phyloP scores from a whole-genome alignment of 2,888 invertebrate species.

The Eristalis tenax region DNA sequence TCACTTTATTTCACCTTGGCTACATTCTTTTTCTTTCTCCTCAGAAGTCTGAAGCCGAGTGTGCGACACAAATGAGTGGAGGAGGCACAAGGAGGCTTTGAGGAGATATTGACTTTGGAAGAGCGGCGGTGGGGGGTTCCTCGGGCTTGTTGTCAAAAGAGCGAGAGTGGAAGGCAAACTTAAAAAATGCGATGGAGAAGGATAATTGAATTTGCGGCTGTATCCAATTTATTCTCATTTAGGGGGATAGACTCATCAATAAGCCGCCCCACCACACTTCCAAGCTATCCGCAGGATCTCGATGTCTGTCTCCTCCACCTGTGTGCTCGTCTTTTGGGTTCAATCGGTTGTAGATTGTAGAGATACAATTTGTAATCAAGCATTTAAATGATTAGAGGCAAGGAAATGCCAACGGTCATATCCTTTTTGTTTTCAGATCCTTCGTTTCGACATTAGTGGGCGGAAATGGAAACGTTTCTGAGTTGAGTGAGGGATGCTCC shows the following conservation, averaged over 20 bases:
- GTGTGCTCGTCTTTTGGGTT: not conserved
- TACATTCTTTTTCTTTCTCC: slow-evolving; percentile 5
- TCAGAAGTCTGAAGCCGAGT: not conserved
- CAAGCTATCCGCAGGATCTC: not conserved
- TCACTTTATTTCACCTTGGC: slow-evolving; percentile 62
- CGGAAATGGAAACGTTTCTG: not conserved
- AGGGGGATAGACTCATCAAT: slow-evolving; percentile 22
- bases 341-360: slow-evolving; percentile 12
- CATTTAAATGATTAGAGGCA: slow-evolving; percentile 26
- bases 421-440: not conserved
- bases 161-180: not conserved
- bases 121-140: not conserved
- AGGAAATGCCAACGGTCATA: not conserved
- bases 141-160: slow-evolving; percentile 3
- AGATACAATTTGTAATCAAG: slow-evolving; percentile 19
- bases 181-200: slow-evolving; percentile 14
- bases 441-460: not conserved
- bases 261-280: not conserved
- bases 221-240: slow-evolving; percentile 55
- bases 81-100: slow-evolving; percentile 1
- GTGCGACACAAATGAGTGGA: slow-evolving; percentile 3
- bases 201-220: slow-evolving; percentile 60
- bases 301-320: not conserved
- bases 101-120: not conserved
- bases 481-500: not conserved